phyloP scores from a whole-genome alignment of 2,888 invertebrate species.

The Limnephilus rhombicus region DNA sequence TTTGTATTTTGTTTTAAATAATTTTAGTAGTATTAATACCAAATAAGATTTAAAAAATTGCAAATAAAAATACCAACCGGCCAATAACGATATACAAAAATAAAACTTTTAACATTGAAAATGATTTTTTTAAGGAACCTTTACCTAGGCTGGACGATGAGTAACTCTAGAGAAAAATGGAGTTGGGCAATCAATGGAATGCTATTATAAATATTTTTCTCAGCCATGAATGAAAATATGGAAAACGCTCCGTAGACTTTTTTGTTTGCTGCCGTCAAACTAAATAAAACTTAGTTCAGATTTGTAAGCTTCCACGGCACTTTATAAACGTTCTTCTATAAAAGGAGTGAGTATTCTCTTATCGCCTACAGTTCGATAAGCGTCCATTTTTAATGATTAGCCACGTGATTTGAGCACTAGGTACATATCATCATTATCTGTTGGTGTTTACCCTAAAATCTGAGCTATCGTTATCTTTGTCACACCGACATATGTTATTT shows the following conservation, averaged over 20 bases:
- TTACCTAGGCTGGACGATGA: no score
- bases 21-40: no score
- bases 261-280: background rate
- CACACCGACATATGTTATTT: constrained; percentile 60
- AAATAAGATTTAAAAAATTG: no score
- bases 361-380: background rate
- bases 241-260: background rate
- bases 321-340: background rate
- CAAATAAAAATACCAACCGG: no score
- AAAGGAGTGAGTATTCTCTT: constrained; percentile 3
- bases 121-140: no score
- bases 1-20: no score
- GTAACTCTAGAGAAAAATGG: no score
- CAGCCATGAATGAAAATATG: background rate
- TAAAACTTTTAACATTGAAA: no score
- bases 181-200: background rate
- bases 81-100: no score
- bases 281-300: background rate
- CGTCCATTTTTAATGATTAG: constrained; percentile 39
- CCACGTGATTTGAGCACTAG: constrained; percentile 23
- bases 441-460: constrained; percentile 40
- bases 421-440: background rate
- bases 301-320: background rate
- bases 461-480: constrained; percentile 54
- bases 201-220: background rate